A percentile compares a stretch with the other conserved stretches of the same genome.
Conservation (phyloP, 2,888 invertebrate genomes). For the Tuta absoluta region DNA sequence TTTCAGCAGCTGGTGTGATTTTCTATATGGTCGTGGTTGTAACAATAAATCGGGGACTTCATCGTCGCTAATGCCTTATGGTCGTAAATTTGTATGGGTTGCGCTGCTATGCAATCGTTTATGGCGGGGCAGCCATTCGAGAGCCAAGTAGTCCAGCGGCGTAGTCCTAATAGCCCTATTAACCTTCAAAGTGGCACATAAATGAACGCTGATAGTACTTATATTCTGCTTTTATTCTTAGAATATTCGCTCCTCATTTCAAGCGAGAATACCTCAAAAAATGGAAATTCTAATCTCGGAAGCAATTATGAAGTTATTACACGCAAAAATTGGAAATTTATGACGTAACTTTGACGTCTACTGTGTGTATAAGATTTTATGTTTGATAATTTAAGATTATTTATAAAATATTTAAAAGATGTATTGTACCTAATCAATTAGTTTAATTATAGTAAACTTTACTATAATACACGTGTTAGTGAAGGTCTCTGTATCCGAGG, state of each 20-base stretch:
- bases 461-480: no score
- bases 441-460: no score
- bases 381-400: no score
- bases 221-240: constrained; percentile 6
- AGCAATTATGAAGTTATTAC: constrained; percentile 16
- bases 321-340: constrained; percentile 11
- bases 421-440: no score
- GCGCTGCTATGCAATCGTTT: constrained; percentile 4
- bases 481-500: no score
- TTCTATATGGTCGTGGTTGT: constrained; percentile 15
- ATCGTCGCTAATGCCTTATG: constrained; percentile 19
- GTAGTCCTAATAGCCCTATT: constrained; percentile 17
- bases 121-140: constrained; percentile 20
- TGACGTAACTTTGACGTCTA: neutral
- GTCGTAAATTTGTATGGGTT: constrained; percentile 26
- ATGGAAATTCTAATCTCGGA: neutral
- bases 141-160: constrained; percentile 12
- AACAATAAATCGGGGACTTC: constrained; percentile 25
- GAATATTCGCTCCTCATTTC: neutral
- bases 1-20: neutral
- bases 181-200: constrained; percentile 21
- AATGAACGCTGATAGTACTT: constrained; percentile 12
- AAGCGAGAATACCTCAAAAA: neutral
- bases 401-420: no score
- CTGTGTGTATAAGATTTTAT: neutral